A percentile compares a stretch with the other conserved stretches of the same genome.
phyloP scores from a whole-genome alignment of 2,797 vertebrate genomes.

The Falco rusticolus region DNA sequence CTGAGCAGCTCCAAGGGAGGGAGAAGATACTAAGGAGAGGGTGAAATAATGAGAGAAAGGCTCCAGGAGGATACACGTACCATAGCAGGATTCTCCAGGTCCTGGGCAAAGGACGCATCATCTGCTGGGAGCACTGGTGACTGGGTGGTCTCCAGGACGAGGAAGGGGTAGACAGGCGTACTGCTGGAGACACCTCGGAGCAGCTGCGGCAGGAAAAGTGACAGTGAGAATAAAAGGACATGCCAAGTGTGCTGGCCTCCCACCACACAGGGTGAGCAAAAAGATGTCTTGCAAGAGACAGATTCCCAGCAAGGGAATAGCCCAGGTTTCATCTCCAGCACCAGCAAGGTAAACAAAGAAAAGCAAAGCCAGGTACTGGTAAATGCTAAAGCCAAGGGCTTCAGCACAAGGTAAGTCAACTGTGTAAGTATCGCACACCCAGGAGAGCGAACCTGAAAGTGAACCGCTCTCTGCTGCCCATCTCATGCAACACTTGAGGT shows the following conservation, averaged over 20 bases:
- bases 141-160: slow-evolving; percentile 3
- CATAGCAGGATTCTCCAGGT: background rate
- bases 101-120: background rate
- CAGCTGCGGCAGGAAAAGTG: slow-evolving; percentile 10
- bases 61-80: slow-evolving; percentile 14
- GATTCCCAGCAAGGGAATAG: background rate
- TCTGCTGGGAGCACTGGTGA: slow-evolving; percentile 64
- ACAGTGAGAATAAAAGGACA: background rate
- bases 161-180: slow-evolving; percentile 36
- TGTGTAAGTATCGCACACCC: background rate
- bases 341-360: background rate
- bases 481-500: fast-evolving
- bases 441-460: background rate
- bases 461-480: background rate
- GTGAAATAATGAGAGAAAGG: background rate
- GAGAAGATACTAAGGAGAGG: background rate
- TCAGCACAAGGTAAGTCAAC: background rate
- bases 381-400: background rate
- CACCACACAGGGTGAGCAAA: background rate
- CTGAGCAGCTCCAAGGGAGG: background rate
- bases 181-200: slow-evolving; percentile 64
- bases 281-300: background rate
- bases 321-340: background rate
- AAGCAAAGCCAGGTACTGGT: background rate
- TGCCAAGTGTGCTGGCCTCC: background rate